Conservation (phyloP, 2,888 invertebrate species). For the Colostygia pectinataria region DNA sequence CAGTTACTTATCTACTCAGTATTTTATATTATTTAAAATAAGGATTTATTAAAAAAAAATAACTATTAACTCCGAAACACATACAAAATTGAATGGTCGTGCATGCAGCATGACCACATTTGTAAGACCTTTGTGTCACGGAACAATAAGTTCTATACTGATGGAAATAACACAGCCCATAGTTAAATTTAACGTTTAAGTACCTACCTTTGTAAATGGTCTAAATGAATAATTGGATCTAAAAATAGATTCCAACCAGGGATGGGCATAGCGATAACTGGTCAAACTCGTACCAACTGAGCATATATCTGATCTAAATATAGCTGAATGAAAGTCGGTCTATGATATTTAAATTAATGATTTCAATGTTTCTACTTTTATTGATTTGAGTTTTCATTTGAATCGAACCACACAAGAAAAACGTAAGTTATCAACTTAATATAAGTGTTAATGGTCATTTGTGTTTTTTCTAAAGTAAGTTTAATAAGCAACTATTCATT, state of each 20-base stretch:
- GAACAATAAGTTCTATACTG: constrained; percentile 22
- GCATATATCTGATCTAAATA: constrained; percentile 58
- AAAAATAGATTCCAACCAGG: constrained; percentile 61
- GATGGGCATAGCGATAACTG: constrained; percentile 65
- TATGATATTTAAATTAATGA: background rate
- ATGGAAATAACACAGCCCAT: constrained; percentile 10
- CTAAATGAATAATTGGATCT: constrained; percentile 63
- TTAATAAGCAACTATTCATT: too few species aligned
- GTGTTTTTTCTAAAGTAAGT: too few species aligned
- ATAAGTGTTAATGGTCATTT: too few species aligned
- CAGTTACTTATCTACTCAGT: too few species aligned
- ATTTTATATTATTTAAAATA: too few species aligned
- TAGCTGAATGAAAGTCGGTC: constrained; percentile 39
- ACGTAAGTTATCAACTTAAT: too few species aligned
- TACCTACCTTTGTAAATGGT: constrained; percentile 51
- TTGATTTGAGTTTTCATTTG: too few species aligned
- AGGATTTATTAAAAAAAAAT: too few species aligned
- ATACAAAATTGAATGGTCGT: constrained; percentile 2
- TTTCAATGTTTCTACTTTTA: too few species aligned
- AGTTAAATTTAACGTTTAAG: constrained; percentile 17
- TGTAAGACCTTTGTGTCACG: constrained; percentile 13
- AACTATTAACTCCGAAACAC: constrained; percentile 3
- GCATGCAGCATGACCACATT: constrained; percentile 12
- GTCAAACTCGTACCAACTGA: constrained; percentile 61
- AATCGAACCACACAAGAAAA: too few species aligned